These are phyloP conservation scores for Asarcornis scutulata DNA, from an alignment of 2,113 vertebrate species.

Conservation along the genomic window DNA sequence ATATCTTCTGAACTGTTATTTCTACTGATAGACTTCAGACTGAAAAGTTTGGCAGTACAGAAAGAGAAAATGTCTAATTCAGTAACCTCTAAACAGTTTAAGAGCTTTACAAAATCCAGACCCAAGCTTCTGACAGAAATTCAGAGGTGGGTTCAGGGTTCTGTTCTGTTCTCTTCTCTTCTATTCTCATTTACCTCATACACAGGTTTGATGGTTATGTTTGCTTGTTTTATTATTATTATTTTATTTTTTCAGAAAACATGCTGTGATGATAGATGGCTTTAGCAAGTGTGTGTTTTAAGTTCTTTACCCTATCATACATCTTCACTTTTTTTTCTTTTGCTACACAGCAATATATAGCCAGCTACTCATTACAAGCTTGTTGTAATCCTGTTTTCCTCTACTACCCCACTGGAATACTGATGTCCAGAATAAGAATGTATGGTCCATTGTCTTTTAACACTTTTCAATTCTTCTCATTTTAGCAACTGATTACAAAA, in stretches of 20 bases:
- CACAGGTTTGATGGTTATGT: not conserved
- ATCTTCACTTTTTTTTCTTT: not conserved
- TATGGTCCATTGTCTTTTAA: not conserved
- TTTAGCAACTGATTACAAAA: constrained; percentile 7
- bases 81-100: not conserved
- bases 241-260: not conserved
- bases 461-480: not conserved
- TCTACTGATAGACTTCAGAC: not conserved
- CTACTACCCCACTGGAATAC: not conserved
- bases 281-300: not conserved
- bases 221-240: not conserved
- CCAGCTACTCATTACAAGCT: not conserved
- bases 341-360: not conserved
- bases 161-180: too few species aligned
- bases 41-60: not conserved
- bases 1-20: not conserved
- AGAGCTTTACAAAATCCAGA: not conserved
- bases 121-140: not conserved
- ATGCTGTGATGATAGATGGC: not conserved
- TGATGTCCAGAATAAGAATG: not conserved
- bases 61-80: not conserved
- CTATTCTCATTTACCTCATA: not conserved
- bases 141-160: not conserved
- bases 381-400: not conserved
- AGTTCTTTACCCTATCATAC: not conserved